Evolutionary conservation across 2,888 invertebrate species (phyloP).

Genomic region (Xestia rhomboidea): DNA sequence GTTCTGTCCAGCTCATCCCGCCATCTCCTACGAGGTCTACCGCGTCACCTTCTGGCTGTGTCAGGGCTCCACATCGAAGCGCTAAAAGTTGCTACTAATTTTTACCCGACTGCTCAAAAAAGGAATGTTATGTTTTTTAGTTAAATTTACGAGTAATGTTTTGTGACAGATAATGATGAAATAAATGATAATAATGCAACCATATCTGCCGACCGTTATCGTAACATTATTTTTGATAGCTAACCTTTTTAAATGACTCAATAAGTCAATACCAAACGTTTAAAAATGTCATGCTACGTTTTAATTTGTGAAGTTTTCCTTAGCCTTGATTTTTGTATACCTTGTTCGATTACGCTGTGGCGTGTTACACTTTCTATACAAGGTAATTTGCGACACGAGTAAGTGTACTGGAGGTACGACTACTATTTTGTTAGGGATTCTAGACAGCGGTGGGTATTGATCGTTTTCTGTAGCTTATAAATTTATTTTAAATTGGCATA

Average conservation of each 20-base stretch:
- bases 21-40: too few species aligned
- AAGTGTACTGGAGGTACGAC: background rate
- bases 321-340: constrained; percentile 15
- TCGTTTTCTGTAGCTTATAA: background rate
- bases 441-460: too few species aligned
- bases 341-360: constrained; percentile 5
- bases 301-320: background rate
- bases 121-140: background rate
- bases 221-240: constrained; percentile 6
- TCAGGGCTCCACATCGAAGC: too few species aligned
- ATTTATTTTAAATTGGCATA: background rate
- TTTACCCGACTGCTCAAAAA: too few species aligned
- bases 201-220: constrained; percentile 31
- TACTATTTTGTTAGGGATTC: background rate
- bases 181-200: constrained; percentile 21
- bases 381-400: constrained; percentile 12
- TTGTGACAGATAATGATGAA: background rate
- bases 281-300: constrained; percentile 5
- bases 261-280: background rate
- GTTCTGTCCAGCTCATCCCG: too few species aligned
- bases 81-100: too few species aligned
- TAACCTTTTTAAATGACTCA: constrained; percentile 16
- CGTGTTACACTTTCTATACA: constrained; percentile 13
- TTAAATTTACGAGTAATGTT: background rate
- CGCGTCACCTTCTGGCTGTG: too few species aligned